Evolutionary conservation across 2,797 vertebrate species (phyloP).

Genomic region (Lycodopsis pacificus): DNA sequence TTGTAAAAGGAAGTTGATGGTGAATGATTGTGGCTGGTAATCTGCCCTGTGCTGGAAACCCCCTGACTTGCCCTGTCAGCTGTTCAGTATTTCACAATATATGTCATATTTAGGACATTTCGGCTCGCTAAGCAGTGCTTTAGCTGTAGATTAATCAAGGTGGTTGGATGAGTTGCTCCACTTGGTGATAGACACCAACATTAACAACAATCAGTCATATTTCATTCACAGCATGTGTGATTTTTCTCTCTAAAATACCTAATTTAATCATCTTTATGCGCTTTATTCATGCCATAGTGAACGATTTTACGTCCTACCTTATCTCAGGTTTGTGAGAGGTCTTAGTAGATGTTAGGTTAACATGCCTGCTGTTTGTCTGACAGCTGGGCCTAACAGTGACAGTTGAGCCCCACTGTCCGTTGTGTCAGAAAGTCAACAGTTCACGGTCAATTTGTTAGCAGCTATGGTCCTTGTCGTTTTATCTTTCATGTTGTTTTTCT

Average conservation of each 20-base stretch:
- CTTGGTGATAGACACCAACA: neutral
- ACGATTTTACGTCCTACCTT: neutral
- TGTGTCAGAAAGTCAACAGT: constrained; percentile 51
- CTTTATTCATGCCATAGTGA: neutral
- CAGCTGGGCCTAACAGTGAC: constrained; percentile 57
- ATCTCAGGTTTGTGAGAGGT: neutral
- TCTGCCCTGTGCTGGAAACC: constrained; percentile 64
- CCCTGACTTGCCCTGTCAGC: constrained; percentile 56
- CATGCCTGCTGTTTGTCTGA: constrained; percentile 48
- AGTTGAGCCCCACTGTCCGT: constrained; percentile 56
- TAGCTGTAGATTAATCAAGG: neutral
- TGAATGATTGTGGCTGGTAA: constrained; percentile 37
- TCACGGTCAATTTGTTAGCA: constrained; percentile 17
- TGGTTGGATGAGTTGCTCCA: neutral
- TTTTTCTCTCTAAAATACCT: neutral
- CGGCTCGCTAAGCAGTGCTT: too few relatives aligned
- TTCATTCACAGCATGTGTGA: neutral
- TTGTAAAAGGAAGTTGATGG: constrained; percentile 51
- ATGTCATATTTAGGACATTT: neutral
- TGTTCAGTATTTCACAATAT: neutral
- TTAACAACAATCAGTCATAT: neutral
- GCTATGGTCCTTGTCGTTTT: neutral
- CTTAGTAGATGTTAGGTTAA: constrained; percentile 29
- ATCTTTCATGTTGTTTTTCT: constrained; percentile 3
- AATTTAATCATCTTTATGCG: neutral